Evolutionary conservation across 1,140 invertebrate species (phyloP).

Genomic region (Anastatus disparis): DNA sequence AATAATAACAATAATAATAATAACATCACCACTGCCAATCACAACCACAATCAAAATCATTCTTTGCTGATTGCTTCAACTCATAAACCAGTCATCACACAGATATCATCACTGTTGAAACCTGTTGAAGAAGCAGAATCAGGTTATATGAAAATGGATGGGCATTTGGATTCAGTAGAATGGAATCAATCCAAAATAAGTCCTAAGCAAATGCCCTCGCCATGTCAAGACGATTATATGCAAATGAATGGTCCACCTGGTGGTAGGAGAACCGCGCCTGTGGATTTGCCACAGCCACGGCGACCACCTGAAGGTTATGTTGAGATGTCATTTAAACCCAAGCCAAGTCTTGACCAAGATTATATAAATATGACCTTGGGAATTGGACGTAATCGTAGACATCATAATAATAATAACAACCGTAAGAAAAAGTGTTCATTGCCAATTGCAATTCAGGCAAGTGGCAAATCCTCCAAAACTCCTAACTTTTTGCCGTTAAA

Average conservation of each 20-base stretch:
- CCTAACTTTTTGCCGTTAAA: slow-evolving; percentile 62
- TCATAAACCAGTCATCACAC: slow-evolving; percentile 58
- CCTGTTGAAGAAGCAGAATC: slow-evolving; percentile 63
- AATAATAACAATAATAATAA: slow-evolving; percentile 56
- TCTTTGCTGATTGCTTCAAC: slow-evolving; percentile 51
- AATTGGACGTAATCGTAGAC: slow-evolving; percentile 47
- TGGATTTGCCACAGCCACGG: slow-evolving; percentile 64
- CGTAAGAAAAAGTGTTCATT: slow-evolving; percentile 68
- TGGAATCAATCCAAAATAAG: slow-evolving; percentile 56
- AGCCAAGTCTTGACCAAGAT: slow-evolving; percentile 58
- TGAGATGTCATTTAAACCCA: slow-evolving; percentile 69
- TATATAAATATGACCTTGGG: slow-evolving; percentile 65
- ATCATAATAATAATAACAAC: slow-evolving; percentile 42
- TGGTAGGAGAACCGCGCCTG: slow-evolving; percentile 58
- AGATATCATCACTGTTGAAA: slow-evolving; percentile 48
- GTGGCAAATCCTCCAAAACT: slow-evolving; percentile 60
- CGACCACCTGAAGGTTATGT: slow-evolving; percentile 71
- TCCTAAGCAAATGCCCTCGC: slow-evolving; percentile 60
- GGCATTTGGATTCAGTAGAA: slow-evolving; percentile 55
- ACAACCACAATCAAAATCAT: slow-evolving; percentile 62
- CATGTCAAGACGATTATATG: slow-evolving; percentile 61
- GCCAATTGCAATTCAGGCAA: slow-evolving; percentile 70
- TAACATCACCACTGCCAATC: slow-evolving; percentile 62
- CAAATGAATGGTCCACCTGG: slow-evolving; percentile 65
- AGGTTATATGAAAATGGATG: slow-evolving; percentile 59